Evolutionary conservation across 2,888 invertebrate species (phyloP), one percentile per base, ranked within the genome.

Genomic region (Aelia acuminata): DNA sequence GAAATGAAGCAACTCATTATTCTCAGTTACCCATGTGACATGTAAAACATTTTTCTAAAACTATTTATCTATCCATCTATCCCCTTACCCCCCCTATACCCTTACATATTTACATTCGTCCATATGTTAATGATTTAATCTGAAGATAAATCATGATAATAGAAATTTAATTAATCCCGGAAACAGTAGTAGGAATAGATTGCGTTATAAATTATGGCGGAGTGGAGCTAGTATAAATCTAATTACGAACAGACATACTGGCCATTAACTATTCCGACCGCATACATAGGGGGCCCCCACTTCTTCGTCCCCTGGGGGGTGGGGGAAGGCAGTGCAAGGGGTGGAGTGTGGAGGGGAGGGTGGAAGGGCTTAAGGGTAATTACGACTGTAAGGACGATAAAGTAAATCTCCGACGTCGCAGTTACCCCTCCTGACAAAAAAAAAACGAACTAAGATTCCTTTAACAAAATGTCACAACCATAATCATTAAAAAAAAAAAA

Each of bases 271-370:
- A 70, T 70, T 70, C 63, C 63, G 20, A 35, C 63, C 63, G 35
- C 63, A 70, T 70, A 70, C 63, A 70, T 70, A 35, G 63, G 31
- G 63, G 26, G n/a, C 63, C 63, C 63, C 63, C 63, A 70, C 63
- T 70, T 70, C 63, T 70, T 70, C 63, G 18, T 18, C 63, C 35
- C 63, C 35, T 13, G 0, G 63, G 63, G 26, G 63, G 63, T 26
- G 5, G n/a, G 53, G 53, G 53, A 53, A 18, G 26, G 31, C 13
- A 7, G 26, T 31, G 35, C 18, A 2, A 0, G 18, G 15, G 63
- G 63, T 43, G 43, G 43, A 7, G 43, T 4, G 43, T 7, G 10
- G 13, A 26, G 57, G 53, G 57, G 26, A 13, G 57, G 57, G 15
- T 15, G 35, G n/a, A n/a, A n/a, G 63, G 63, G 63, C 8, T 70